A percentile compares a stretch with the other conserved stretches of the same genome.
phyloP scores from a whole-genome alignment of 2,113 vertebrate genomes.

The Oryzias javanicus region DNA sequence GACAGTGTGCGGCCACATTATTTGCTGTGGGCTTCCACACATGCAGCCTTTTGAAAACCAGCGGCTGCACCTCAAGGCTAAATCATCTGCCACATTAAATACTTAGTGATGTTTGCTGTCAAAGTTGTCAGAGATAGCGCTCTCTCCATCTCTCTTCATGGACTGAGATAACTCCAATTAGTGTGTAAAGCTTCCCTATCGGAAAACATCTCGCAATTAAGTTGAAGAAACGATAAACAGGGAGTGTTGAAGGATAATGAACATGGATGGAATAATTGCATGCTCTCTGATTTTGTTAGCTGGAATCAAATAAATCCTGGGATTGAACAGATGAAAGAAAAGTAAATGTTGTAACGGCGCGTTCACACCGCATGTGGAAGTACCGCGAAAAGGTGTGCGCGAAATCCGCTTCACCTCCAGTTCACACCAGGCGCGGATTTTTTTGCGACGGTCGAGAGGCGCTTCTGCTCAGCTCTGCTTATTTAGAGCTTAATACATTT shows the following conservation, averaged over 20 bases:
- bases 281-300: not conserved
- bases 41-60: not conserved
- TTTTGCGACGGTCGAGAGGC: no score
- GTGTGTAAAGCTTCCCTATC: constrained; percentile 2
- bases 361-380: no score
- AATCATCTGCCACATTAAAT: constrained; percentile 6
- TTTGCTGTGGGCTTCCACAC: not conserved
- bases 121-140: constrained; percentile 4
- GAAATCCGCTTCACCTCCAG: no score
- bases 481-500: no score
- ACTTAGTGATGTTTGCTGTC: not conserved
- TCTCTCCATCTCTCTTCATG: not conserved
- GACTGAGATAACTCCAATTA: constrained; percentile 2
- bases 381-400: no score
- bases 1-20: constrained; percentile 1
- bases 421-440: no score
- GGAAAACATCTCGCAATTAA: constrained; percentile 14
- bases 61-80: not conserved
- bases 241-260: constrained; percentile 7
- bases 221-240: constrained; percentile 1
- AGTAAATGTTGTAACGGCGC: no score
- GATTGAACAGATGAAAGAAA: no score
- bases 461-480: no score
- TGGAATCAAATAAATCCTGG: no score
- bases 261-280: not conserved